Base-by-base conservation (phyloP, 2,797 vertebrate genomes). In the Pogoniulus pusillus region DNA sequence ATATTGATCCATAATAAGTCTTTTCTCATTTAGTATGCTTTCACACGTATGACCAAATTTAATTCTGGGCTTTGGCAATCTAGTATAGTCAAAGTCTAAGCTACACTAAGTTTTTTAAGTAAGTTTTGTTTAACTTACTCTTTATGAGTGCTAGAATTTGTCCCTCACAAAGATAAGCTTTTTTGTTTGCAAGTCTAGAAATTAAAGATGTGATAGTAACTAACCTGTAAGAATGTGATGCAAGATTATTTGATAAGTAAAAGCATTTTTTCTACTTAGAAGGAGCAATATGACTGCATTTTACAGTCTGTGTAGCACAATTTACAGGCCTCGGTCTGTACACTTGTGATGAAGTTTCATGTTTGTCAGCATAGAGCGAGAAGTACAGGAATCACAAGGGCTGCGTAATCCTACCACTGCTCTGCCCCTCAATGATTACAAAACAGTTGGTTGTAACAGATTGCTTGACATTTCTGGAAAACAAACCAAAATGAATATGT, bases 11-110 rank as follows among this genome's bases (percentile, higher is more conserved):
- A n/a, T 62, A 86, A 76, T 74, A 69, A 39, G 62, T 63, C 71
- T 96, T 96, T 41, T 41, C 95, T 90, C 49, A 85, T 93, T 95
- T 96, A 85, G 96, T 96, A 45, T 76, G 64, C 32, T 93, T 97
- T 83, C 91, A 75, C 60, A 49, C 89, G 59, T 43, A 6, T 91
- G 62, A 81, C 76, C 95, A 78, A 89, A 94, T 93, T 96, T 96
- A 93, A 94, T 96, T 94, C 87, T 85, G 6, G 13, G 55, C 65
- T 96, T 94, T 94, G 83, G 69, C 70, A 34, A 85, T 76, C 63
- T 82, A 30, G 22, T 62, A 23, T 45, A 63, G 66, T 89, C 34
- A 34, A 88, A 73, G 9, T 65, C 54, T 64, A 37, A 65, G 16
- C 11, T 91, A 29, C 34, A 60, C 37, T 76, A 81, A 86, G 57